These are phyloP conservation scores for Neosilurus hyrtlii DNA, from an alignment of 2,797 vertebrate genomes.

Conservation along the genomic window DNA sequence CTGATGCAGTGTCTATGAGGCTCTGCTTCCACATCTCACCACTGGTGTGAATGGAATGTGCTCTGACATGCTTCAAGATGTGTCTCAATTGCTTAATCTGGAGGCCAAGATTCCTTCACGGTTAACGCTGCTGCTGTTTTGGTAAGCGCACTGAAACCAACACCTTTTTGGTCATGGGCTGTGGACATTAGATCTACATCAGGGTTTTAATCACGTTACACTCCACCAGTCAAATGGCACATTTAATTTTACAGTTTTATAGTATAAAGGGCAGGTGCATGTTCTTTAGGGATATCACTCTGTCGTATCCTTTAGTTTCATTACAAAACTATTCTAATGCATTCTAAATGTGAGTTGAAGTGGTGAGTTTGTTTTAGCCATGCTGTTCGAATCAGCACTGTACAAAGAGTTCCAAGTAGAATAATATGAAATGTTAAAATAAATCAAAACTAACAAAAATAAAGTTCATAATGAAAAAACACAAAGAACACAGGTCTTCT, in stretches of 20 bases:
- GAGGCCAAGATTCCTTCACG: conserved; percentile 28
- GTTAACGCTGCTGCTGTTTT: conserved; percentile 40
- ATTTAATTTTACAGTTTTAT: background rate
- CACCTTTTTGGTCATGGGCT: conserved; percentile 37
- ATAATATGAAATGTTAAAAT: too few relatives aligned
- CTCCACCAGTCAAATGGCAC: too few relatives aligned
- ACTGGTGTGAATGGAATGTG: conserved; percentile 41
- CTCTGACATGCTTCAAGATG: conserved; percentile 45
- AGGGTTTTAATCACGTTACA: too few relatives aligned
- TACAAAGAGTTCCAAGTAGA: background rate
- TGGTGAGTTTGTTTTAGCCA: background rate
- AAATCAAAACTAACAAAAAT: too few relatives aligned
- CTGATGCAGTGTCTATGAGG: conserved; percentile 21
- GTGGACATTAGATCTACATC: background rate
- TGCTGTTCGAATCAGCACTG: too few relatives aligned
- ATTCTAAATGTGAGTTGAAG: background rate
- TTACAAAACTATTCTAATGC: conserved; percentile 27
- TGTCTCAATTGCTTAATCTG: conserved; percentile 50
- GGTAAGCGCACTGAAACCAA: conserved; percentile 25
- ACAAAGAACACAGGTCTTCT: too few relatives aligned
- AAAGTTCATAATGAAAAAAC: too few relatives aligned
- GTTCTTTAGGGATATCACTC: background rate
- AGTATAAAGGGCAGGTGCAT: conserved; percentile 23
- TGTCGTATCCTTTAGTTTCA: conserved; percentile 23
- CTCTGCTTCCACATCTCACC: conserved; percentile 5